A percentile compares a stretch with the other conserved stretches of the same genome.
Conservation (phyloP, 2,888 invertebrate species). For the Drosophila fulvimacula region DNA sequence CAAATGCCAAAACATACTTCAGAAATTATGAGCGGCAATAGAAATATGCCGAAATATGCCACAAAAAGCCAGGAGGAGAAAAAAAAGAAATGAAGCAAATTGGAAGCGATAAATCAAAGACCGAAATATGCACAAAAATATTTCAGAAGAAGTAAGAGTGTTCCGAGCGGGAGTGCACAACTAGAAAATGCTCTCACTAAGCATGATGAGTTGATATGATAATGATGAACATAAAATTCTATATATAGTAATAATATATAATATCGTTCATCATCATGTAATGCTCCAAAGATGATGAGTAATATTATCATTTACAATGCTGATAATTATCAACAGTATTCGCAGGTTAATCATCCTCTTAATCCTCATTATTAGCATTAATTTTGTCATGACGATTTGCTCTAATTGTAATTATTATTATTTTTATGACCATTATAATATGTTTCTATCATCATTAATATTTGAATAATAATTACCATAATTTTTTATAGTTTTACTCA, state of each 20-base stretch:
- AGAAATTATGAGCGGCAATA: constrained; percentile 49
- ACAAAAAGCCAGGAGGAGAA: constrained; percentile 14
- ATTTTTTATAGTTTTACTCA: neutral
- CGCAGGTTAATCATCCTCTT: neutral
- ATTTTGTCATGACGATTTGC: neutral
- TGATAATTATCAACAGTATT: neutral
- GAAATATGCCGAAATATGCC: constrained; percentile 25
- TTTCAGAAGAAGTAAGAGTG: constrained; percentile 21
- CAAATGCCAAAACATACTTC: constrained; percentile 37
- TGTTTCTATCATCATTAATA: neutral
- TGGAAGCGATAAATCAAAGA: constrained; percentile 65
- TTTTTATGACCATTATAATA: neutral
- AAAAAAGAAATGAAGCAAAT: constrained; percentile 43
- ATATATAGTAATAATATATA: no score
- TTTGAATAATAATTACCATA: neutral
- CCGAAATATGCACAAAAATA: constrained; percentile 63
- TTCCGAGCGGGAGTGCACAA: neutral
- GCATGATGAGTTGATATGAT: neutral
- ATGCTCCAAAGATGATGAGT: neutral
- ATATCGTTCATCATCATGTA: neutral
- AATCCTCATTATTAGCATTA: neutral
- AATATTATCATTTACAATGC: neutral
- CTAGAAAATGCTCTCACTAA: neutral
- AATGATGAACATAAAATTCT: no score
- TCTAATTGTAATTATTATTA: neutral